Evolutionary conservation across 2,113 vertebrate genomes (phyloP), one percentile per base, ranked within the genome.

Genomic region (Centropus unirufus): DNA sequence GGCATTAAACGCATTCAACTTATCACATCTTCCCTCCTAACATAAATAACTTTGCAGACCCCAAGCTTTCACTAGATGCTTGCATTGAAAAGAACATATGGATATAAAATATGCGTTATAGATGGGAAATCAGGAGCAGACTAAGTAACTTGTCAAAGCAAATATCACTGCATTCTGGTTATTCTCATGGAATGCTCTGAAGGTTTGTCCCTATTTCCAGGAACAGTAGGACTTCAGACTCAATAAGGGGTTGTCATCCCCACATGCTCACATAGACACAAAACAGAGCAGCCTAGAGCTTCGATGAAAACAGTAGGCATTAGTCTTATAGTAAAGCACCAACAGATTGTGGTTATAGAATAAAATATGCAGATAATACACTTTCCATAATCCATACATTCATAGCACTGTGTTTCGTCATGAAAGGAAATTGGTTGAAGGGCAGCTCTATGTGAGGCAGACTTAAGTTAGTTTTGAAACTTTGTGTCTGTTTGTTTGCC

Each of bases 41-140:
- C 83, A 94, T 59, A 93, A 96, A 94, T 90, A 94, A 78, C 83
- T 89, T 51, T 77, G 29, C 59, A 95, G 74, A 36, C 58, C 58
- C 49, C 74, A 82, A 55, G 75, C 26, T 90, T 86, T 94, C 72
- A 66, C 46, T 94, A 36, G 42, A 22, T 83, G 88, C 22, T 69
- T 88, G 59, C 57, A 91, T 88, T 76, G 75, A 77, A 90, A 62
- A 78, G 68, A 90, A 54, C 94, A 94, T 92, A 92, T 70, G 81
- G 93, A 46, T 83, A 54, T 77, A 83, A 92, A 92, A 91, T 74
- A 57, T 27, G 64, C 78, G 68, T 73, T 88, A 62, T 58, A 74
- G 47, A 86, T 66, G 34, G 52, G 78, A 80, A 92, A 89, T 78
- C 0, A 0, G 32, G 57, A 82, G 47, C 23, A 90, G 34, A 47